Evolutionary conservation across 2,888 invertebrate species (phyloP).

Genomic region (Phania funesta): DNA sequence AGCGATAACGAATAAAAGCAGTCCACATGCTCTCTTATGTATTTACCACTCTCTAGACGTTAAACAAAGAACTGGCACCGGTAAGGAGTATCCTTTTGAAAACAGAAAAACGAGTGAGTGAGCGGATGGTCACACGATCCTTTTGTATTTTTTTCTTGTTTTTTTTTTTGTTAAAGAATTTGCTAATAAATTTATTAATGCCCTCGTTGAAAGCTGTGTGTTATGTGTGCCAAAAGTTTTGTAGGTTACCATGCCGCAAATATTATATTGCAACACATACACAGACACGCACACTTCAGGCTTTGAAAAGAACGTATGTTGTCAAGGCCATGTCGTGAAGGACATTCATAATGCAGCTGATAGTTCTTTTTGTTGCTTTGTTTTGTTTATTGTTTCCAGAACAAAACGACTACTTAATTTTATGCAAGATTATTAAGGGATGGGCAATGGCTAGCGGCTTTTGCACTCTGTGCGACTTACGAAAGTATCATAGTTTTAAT

Average conservation of each 20-base stretch:
- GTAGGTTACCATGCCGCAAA: conserved; percentile 63
- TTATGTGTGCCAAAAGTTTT: conserved; percentile 58
- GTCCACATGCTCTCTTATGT: conserved; percentile 24
- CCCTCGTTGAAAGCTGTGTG: conserved; percentile 29
- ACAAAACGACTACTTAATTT: conserved; percentile 48
- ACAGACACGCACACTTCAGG: background rate
- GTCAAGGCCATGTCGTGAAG: conserved; percentile 60
- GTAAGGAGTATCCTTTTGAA: conserved; percentile 28
- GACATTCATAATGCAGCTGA: conserved; percentile 60
- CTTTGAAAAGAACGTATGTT: conserved; percentile 47
- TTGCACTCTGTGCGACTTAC: conserved; percentile 22
- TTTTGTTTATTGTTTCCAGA: conserved; percentile 12
- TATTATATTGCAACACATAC: background rate
- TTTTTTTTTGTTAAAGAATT: conserved; percentile 28
- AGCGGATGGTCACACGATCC: conserved; percentile 29
- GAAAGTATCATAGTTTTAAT: conserved; percentile 42
- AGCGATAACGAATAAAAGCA: background rate
- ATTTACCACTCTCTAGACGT: background rate
- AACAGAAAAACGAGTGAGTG: conserved; percentile 16
- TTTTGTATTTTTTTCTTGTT: background rate
- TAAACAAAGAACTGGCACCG: conserved; percentile 6
- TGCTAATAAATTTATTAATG: conserved; percentile 31
- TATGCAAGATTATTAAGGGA: conserved; percentile 62
- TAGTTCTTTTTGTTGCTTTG: conserved; percentile 5
- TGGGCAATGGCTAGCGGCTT: conserved; percentile 58